Evolutionary conservation across 2,888 invertebrate genomes (phyloP), one percentile per base, ranked within the genome.

Genomic region (Netelia virgata): DNA sequence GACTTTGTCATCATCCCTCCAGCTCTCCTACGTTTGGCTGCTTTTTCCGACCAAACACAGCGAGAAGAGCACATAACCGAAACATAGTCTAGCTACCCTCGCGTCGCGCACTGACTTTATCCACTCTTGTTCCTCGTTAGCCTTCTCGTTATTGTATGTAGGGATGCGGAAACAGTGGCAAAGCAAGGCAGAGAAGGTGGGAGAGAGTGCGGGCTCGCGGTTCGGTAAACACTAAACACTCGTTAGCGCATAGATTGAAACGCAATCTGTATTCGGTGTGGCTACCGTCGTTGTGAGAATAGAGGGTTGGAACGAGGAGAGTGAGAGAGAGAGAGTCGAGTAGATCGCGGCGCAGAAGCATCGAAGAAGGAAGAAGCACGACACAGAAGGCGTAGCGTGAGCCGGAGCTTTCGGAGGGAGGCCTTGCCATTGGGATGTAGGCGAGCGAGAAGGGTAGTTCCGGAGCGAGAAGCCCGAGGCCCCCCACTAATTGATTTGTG

Each of bases 141-240:
- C 87, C 86, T 86, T 88, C 88, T 88, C 87, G 88, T 87, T 86
- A 86, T 86, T 86, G 90, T 90, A 89, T 87, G 88, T 89, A 88
- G 87, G 88, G 90, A 87, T 87, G 88, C 88, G 90, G 91, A 91
- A 91, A 91, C 90, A 90, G 90, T 90, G 88, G 91, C 88, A 90
- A 90, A 92, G 88, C 86, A 76, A 50, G 66, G 76, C 75, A 73
- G 82, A 57, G 16, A 18, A 18, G 57, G 53, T 16, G n/a, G 53
- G 86, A 88, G 87, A 87, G 85, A 85, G 88, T 88, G 89, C 87
- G 84, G 89, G 88, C 90, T 91, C 92, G 92, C 90, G 92, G 92
- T 92, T 92, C 92, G 91, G 92, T 92, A 92, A 92, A 92, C 92
- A 92, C 92, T 92, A 92, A 92, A 92, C 92, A 92, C 91, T 92